These are phyloP conservation scores for Diorhabda carinulata DNA, from an alignment of 1,140 invertebrate species.

Conservation along the genomic window DNA sequence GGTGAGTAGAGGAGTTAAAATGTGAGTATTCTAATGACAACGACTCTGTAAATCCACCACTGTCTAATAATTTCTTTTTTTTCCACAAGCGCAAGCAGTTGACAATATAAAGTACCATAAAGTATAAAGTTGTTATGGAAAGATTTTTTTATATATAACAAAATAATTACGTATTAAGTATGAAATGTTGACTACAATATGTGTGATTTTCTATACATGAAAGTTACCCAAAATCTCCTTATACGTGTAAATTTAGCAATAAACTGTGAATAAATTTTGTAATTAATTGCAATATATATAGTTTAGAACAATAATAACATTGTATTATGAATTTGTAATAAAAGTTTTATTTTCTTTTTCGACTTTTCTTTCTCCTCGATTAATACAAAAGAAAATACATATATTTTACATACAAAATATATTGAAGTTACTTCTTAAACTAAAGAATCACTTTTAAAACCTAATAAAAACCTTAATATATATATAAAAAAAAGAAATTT, in stretches of 20 bases:
- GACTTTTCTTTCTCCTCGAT: no score
- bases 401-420: no score
- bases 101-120: background rate
- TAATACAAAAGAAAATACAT: no score
- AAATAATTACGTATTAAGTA: background rate
- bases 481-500: no score
- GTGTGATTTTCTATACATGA: slow-evolving; percentile 5
- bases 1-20: background rate
- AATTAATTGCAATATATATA: slow-evolving; percentile 11
- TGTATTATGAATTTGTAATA: no score
- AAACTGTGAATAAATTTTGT: slow-evolving; percentile 20
- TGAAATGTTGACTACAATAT: background rate
- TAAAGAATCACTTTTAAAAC: no score
- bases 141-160: background rate
- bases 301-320: background rate
- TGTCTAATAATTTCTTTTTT: background rate
- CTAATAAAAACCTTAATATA: no score
- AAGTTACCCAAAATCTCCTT: slow-evolving; percentile 11
- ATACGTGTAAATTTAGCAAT: slow-evolving; percentile 11
- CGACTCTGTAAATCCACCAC: background rate
- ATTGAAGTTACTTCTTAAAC: no score
- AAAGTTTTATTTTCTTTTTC: no score
- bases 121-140: no score
- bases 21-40: background rate
- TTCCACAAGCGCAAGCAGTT: background rate